Evolutionary conservation across 1,140 invertebrate species (phyloP), one percentile per base, ranked within the genome.

Genomic region (Heliothis subflexa): DNA sequence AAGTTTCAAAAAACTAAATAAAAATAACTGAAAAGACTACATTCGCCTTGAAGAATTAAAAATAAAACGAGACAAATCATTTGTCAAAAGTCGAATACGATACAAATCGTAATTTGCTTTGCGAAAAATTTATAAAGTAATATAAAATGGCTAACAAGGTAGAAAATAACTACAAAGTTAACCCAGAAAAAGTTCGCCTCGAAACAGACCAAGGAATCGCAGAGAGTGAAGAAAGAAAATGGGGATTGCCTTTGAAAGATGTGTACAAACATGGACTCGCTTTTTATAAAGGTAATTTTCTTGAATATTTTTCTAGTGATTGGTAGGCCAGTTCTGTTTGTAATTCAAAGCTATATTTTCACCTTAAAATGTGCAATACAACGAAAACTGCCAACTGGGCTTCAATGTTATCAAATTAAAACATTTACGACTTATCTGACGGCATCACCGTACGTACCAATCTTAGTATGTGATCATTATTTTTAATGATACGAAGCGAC

Each of bases 201-300:
- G 93, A 95, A 86, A 95, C 93, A 33, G 94, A 95, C 78, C 93
- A 95, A 84, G 94, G 94, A 62, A 95, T 95, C 81, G 79, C 93
- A 68, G 91, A 94, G 72, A 94, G 91, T 73, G 94, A 95, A 88
- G 92, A 94, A 83, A 81, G 89, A 83, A 94, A 94, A 92, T 97
- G 96, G 96, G 96, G 97, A 21, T 95, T 98, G 85, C 95, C 96
- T 16, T 89, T 97, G 70, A 95, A 95, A 89, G 97, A 98, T 87
- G 96, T 99, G n/a, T 99, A 98, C 91, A 97, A 97, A 94, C 95
- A 98, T 78, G 97, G 97, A 21, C 92, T 98, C 28, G 96, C 95
- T 86, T 99, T 98, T 94, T 98, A 98, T 87, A 98, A 98, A 97
- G 98, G 98, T 98, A 95, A 89, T 88, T 77, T 75, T 80, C 57